Base-by-base conservation (phyloP, 2,888 invertebrate genomes). In the Chaitophorus viminalis region DNA sequence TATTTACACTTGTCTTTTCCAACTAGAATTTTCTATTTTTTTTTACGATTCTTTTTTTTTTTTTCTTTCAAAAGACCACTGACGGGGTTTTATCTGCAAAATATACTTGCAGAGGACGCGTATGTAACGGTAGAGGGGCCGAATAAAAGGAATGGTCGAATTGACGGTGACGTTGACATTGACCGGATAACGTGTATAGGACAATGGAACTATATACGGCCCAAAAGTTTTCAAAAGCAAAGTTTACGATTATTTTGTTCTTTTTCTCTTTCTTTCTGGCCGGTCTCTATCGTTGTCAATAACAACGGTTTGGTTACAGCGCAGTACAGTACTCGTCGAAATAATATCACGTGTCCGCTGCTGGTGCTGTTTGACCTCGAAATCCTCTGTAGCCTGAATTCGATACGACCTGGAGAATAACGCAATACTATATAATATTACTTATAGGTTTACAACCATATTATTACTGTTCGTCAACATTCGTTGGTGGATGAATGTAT, bases 131-230 rank as follows among this genome's bases (percentile, higher is more conserved):
- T 9, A 5, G 54, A 1, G 17, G 54, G 21, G 33, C n/a, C n/a
- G 31, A 25, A 46, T 2, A 14, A 25, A 77, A 60, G 65, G 70
- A 70, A 77, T 85, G 68, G 65, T 68, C 68, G 68, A 77, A 76
- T 75, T 18, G 85, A 77, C 70, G 85, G 76, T 33, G 46, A 76
- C 77, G 77, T 78, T 77, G 77, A 77, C 85, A 77, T 52, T 77
- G 85, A 33, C 77, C 77, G 85, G 85, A 85, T 85, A 85, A 85
- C 85, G 70, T 79, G 21, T 68, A 68, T 46, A 68, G 52, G 18
- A 85, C 46, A 85, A 77, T 77, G 65, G 25, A n/a, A 65, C 39
- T 31, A 25, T 29, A 25, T 29, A 75, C 84, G 76, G 76, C 75
- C 76, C 54, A 29, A 84, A 82, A 82, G 72, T 82, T 82, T 74